Evolutionary conservation across 1,140 invertebrate genomes (phyloP), one percentile per base, ranked within the genome.

Genomic region (Drosophila pseudoananassae): DNA sequence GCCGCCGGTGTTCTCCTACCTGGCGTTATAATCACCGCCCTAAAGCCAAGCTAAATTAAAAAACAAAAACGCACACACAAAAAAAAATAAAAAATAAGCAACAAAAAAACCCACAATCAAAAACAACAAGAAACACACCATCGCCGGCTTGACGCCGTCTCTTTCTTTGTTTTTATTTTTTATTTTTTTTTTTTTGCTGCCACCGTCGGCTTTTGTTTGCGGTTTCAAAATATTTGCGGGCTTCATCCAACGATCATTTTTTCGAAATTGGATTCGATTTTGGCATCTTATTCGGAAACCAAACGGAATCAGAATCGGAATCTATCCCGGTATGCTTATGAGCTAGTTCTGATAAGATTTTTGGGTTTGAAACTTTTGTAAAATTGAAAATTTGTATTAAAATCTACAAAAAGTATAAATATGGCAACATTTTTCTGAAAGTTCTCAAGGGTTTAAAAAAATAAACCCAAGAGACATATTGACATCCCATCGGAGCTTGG

Each of bases 211-310:
- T 50, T 60, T 29, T 60, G 61, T 68, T 82, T 85, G 81, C 82
- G 81, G 81, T 87, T 85, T 47, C 66, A 71, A 82, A 71, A 82
- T 78, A 64, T 77, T 85, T 81, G 59, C 78, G 78, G 82, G 78
- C 73, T 77, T 80, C 63, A 70, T 64, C 58, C 56, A 3, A 40
- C 63, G 63, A 43, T 43, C 61, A 20, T 33, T 69, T 51, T 69
- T 63, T 61, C 33, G 59, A 45, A 20, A 56, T 31, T 53, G 36
- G 58, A 43, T 40, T 43, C 58, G 50, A 52, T 20, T 52, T 33
- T 20, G 47, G 61, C 40, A 33, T 46, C 27, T 29, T 23, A 25
- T 25, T 58, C 29, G 20, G 40, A 63, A 40, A 64, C 51, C n/a
- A 4, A 12, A 36, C 2, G 14, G 49, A 27, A 29, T n/a, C 27